Evolutionary conservation across 2,888 invertebrate species (phyloP).

Genomic region (Clostera curtula): DNA sequence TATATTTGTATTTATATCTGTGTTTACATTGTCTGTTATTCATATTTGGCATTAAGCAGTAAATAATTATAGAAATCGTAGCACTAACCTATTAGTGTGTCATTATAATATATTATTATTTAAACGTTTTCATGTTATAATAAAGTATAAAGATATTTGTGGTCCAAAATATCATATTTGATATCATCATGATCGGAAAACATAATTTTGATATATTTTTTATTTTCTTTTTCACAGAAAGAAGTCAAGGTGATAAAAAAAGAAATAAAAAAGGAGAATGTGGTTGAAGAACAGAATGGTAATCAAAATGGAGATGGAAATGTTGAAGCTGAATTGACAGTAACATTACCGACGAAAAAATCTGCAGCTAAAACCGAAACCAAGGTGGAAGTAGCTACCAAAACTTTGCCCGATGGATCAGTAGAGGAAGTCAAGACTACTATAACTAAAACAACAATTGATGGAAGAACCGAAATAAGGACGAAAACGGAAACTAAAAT

Average conservation of each 20-base stretch:
- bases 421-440: constrained; percentile 61
- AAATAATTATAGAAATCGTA: constrained; percentile 38
- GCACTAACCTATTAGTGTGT: constrained; percentile 39
- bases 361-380: constrained; percentile 61
- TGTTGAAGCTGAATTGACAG: constrained; percentile 47
- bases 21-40: constrained; percentile 55
- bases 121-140: no score
- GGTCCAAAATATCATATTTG: no score
- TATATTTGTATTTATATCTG: constrained; percentile 56
- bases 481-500: constrained; percentile 61
- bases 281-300: constrained; percentile 45
- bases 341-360: constrained; percentile 56
- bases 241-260: constrained; percentile 51
- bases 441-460: constrained; percentile 58
- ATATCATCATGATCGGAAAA: constrained; percentile 1
- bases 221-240: constrained; percentile 37
- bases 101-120: constrained; percentile 17
- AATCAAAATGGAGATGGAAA: constrained; percentile 49
- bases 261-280: constrained; percentile 44
- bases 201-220: constrained; percentile 3
- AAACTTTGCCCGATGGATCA: constrained; percentile 54
- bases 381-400: constrained; percentile 56
- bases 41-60: constrained; percentile 51
- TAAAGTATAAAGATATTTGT: no score
- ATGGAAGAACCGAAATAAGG: constrained; percentile 59